Conservation (phyloP, 2,888 invertebrate genomes). For the Erannis defoliaria region DNA sequence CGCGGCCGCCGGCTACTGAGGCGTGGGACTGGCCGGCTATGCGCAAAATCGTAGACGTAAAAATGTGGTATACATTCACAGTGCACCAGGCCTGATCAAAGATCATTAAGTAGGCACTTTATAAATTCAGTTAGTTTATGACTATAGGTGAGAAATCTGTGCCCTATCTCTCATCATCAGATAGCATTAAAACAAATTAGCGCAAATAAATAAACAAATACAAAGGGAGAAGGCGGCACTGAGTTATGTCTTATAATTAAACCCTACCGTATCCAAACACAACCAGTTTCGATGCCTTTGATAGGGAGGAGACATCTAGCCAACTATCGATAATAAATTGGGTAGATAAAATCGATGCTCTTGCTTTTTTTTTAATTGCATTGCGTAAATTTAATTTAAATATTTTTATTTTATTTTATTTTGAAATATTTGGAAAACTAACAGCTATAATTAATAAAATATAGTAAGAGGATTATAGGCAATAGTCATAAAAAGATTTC, state of each 20-base stretch:
- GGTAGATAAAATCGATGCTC: neutral
- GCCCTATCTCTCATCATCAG: constrained; percentile 62
- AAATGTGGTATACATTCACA: too few species aligned
- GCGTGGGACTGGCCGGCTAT: too few species aligned
- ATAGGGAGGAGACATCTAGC: constrained; percentile 25
- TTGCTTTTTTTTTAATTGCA: neutral
- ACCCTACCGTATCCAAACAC: constrained; percentile 60
- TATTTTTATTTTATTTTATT: too few species aligned
- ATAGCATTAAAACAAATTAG: constrained; percentile 78
- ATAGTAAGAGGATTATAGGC: too few species aligned
- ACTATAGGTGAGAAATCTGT: constrained; percentile 11
- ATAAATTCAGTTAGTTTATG: constrained; percentile 17
- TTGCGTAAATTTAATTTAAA: neutral
- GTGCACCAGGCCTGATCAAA: neutral
- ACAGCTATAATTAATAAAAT: too few species aligned
- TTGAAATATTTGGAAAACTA: too few species aligned
- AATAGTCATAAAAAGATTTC: too few species aligned
- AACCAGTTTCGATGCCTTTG: constrained; percentile 48
- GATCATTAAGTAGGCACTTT: neutral
- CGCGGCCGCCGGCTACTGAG: too few species aligned
- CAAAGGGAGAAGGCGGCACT: constrained; percentile 53
- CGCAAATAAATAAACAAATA: constrained; percentile 69
- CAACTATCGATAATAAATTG: neutral
- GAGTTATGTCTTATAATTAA: constrained; percentile 81
- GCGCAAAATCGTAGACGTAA: too few species aligned